Evolutionary conservation across 2,888 invertebrate species (phyloP), one percentile per base, ranked within the genome.

Genomic region (Rhogogaster chlorosoma): DNA sequence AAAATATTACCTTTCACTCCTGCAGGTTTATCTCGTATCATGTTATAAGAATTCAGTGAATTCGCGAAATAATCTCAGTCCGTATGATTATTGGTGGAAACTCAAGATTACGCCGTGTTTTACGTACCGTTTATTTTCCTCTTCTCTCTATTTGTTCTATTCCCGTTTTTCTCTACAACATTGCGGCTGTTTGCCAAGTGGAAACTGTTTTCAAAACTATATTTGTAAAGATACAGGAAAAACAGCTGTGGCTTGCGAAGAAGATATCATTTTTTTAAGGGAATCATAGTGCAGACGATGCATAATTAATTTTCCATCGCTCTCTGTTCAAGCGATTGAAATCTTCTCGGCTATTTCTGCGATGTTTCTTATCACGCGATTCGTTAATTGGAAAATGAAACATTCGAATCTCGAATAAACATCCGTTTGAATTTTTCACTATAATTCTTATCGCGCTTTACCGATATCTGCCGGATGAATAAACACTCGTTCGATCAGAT

Each of bases 61-160:
- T 29, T 32, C 0, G 32, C 9, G 32, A 32, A 29, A 53, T n/a
- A 9, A 53, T 32, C 49, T 32, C 10, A 53, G 29, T 6, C 6
- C 22, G 38, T n/a, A 61, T 36, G 80, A 61, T 80, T 80, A 80
- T 80, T 80, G 80, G 80, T 80, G 80, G 80, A 80, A 80, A 80
- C 38, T 32, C 3, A 36, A 80, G 80, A 80, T 80, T 61, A 80
- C 80, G n/a, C 73, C 32, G 53, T 53, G 53, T 49, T 77, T 77
- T n/a, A n/a, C 32, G 12, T 10, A 1, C 3, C 45, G 53, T 80
- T 61, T 61, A 22, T 36, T 38, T 80, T 53, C 32, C 15, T 53
- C 26, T 49, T 77, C 32, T 77, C 32, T 49, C 73, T 42, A 9
- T 22, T 73, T 22, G 5, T 10, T 10, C 26, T 22, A n/a, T 9